Percentiles rank a stretch among this genome's conserved stretches.
Conservation (phyloP, 1,140 invertebrate species). For the Cydia pomonella region DNA sequence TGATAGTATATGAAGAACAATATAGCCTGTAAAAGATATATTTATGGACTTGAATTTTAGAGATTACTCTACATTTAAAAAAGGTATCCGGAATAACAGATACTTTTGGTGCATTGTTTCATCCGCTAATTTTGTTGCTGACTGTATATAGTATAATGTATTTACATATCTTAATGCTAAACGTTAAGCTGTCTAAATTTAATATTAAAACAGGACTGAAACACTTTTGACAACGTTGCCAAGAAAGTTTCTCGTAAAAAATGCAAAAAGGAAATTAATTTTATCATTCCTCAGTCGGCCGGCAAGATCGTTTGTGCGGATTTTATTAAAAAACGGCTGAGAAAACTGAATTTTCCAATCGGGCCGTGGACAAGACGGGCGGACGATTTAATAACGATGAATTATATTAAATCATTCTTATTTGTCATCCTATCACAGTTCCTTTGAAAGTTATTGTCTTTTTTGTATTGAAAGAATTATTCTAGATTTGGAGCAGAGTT, state of each 20-base stretch:
- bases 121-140: too few relatives aligned
- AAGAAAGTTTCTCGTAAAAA: slow-evolving; percentile 28
- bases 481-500: too few relatives aligned
- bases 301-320: slow-evolving; percentile 14
- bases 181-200: background rate
- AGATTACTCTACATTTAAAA: too few relatives aligned
- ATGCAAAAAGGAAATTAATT: slow-evolving; percentile 32
- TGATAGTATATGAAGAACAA: too few relatives aligned
- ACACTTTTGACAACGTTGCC: background rate
- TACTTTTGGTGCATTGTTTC: too few relatives aligned
- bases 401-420: slow-evolving; percentile 21
- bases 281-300: slow-evolving; percentile 26
- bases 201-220: background rate
- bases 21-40: too few relatives aligned
- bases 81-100: too few relatives aligned
- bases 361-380: background rate
- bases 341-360: slow-evolving; percentile 22
- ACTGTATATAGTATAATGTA: too few relatives aligned
- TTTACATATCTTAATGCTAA: too few relatives aligned
- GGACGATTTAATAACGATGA: slow-evolving; percentile 1
- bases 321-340: slow-evolving; percentile 29
- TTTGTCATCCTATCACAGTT: slow-evolving; percentile 10
- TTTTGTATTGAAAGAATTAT: background rate
- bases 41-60: too few relatives aligned
- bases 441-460: background rate